Percentiles rank a stretch among this genome's conserved stretches.
phyloP scores from a whole-genome alignment of 2,113 vertebrate genomes.

The Perca schrenkii region DNA sequence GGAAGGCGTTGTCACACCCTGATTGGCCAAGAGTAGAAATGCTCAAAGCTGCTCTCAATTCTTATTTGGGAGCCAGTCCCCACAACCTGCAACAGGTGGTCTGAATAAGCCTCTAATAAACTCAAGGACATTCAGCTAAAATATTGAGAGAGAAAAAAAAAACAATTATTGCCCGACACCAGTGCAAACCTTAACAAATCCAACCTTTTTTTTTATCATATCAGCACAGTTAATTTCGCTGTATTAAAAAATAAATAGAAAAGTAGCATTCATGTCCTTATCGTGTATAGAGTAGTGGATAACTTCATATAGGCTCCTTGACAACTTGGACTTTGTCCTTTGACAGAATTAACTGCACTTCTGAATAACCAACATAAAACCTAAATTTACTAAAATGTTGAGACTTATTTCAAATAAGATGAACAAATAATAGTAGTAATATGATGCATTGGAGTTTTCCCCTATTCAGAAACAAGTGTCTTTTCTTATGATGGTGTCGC shows the following conservation, averaged over 20 bases:
- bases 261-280: not conserved
- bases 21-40: no score
- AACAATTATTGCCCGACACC: not conserved
- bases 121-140: no score
- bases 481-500: no score
- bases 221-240: not conserved
- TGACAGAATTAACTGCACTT: not conserved
- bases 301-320: not conserved
- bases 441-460: not conserved
- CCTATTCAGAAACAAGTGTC: no score
- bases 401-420: constrained; percentile 3
- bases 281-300: not conserved
- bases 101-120: no score
- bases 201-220: not conserved
- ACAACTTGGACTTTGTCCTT: not conserved
- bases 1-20: no score
- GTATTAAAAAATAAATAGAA: not conserved
- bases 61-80: no score
- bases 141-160: no score
- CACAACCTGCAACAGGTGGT: no score
- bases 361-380: not conserved
- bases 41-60: no score
- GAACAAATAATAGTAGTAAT: not conserved
- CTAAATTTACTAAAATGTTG: not conserved
- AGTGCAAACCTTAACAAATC: no score